Base-by-base conservation (phyloP, 2,113 vertebrate genomes). In the Cephalopholis sonnerati region DNA sequence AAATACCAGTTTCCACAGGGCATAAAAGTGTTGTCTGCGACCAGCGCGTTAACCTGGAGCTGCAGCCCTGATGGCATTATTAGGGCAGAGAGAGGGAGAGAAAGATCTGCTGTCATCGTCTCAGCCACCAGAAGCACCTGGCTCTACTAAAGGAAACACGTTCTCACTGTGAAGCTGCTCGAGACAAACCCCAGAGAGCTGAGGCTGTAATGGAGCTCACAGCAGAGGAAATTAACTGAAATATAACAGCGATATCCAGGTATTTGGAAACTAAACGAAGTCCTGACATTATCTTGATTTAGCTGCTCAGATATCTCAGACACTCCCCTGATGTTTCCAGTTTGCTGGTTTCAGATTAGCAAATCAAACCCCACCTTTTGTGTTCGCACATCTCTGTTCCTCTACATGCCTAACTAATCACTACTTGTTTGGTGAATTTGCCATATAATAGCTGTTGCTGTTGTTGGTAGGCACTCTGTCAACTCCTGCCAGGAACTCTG, bases 21-120 rank as follows among this genome's bases (percentile, higher is more conserved):
- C 27, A 5, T 90, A 78, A 91, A 90, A 59, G 58, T 48, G 66
- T 79, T 81, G 68, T 54, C 68, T 25, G 17, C n/a, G 72, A 83
- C 82, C 79, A 22, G 59, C 6, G 2, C n/a, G 11, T 86, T 84
- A 61, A 82, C 77, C 54, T 50, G 0, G 7, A 64, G 55, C 70
- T 6, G 53, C 75, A 73, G 15, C 54, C 59, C 48, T 74, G 77
- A 85, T 53, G 83, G 63, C 63, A n/a, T 79, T 50, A 81, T 79
- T 85, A 77, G 68, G 53, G 65, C 72, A 73, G 69, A 24, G 75
- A 81, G 15, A 41, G 24, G n/a, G 50, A 69, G 82, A 69, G 82
- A 84, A 20, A 76, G 61, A 69, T 10, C 17, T 20, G n/a, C 44
- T 44, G 44, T 59, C 69, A 61, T 77, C 50, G 1, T 74, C 32